Base-by-base conservation (phyloP, 2,797 vertebrate genomes). In the Spinus pinus region DNA sequence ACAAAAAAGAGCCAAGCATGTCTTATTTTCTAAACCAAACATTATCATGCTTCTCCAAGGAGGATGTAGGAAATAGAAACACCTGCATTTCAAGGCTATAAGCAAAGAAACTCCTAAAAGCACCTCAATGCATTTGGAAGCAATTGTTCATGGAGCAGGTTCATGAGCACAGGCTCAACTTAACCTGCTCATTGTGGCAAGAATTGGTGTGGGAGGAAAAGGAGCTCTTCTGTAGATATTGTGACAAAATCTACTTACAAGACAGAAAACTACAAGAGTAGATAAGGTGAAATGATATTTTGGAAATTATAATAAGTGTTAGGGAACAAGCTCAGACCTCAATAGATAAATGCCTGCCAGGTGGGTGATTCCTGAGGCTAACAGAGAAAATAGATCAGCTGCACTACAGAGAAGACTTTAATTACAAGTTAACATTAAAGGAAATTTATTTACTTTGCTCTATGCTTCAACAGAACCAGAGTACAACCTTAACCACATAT, bases 281-380 rank as follows among this genome's bases (percentile, higher is more conserved):
- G 41, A 47, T 72, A 84, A 90, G 64, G 49, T 46, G 8, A 72
- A 95, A 62, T 56, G 1, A 71, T 86, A 78, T 81, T 96, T 73
- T 86, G 20, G 82, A 94, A 95, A 86, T 91, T 78, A 70, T 60
- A 88, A 10, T 62, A 81, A 87, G 18, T 44, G 41, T 62, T 81
- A 58, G 28, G 39, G 61, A 49, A 66, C 9, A 35, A 83, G 65
- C 62, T 86, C 54, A 90, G 84, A 87, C 16, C 70, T 82, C 67
- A 83, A 89, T 95, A 96, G 92, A 86, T 92, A 81, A 82, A 53
- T 65, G 64, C 69, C 66, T 88, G 64, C 15, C 56, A 93, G 57
- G 15, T 83, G 23, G 14, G 20, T 47, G 42, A 16, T 5, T 89
- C 71, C 70, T 71, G 49, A 73, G 58, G 50, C 60, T 96, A 91